A percentile compares a stretch with the other conserved stretches of the same genome.
Evolutionary conservation across 2,797 vertebrate genomes (phyloP).

Genomic region (Hydrolagus colliei): DNA sequence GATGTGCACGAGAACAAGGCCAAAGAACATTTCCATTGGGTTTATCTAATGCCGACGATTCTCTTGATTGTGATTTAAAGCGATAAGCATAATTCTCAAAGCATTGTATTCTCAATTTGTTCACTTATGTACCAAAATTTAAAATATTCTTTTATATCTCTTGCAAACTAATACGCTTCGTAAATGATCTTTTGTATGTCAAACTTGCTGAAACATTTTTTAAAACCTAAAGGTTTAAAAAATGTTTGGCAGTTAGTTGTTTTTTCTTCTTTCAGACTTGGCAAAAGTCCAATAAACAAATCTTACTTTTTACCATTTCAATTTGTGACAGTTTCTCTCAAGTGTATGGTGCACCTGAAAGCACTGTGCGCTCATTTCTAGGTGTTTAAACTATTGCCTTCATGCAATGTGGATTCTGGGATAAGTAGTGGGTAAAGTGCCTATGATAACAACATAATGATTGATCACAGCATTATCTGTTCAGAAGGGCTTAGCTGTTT

Average conservation of each 20-base stretch:
- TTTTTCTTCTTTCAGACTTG: neutral
- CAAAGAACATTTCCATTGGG: constrained; percentile 28
- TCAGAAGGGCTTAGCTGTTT: neutral
- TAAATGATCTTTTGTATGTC: neutral
- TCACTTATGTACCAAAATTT: neutral
- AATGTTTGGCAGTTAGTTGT: neutral
- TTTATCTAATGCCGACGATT: neutral
- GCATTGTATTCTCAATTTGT: neutral
- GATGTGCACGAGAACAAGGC: constrained; percentile 30
- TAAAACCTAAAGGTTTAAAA: neutral
- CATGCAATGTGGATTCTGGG: neutral
- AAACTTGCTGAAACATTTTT: neutral
- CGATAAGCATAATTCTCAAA: neutral
- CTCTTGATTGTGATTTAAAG: constrained; percentile 14
- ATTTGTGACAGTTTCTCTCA: neutral
- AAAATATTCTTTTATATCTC: neutral
- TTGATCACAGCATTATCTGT: neutral
- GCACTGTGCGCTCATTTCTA: neutral
- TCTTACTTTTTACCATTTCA: neutral
- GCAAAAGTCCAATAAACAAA: neutral
- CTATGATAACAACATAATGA: neutral
- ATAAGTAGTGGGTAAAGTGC: neutral
- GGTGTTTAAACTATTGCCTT: neutral
- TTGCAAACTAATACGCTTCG: neutral
- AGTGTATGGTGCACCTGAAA: neutral